Conservation (phyloP, 2,113 vertebrate species). For the Cebidichthys violaceus region DNA sequence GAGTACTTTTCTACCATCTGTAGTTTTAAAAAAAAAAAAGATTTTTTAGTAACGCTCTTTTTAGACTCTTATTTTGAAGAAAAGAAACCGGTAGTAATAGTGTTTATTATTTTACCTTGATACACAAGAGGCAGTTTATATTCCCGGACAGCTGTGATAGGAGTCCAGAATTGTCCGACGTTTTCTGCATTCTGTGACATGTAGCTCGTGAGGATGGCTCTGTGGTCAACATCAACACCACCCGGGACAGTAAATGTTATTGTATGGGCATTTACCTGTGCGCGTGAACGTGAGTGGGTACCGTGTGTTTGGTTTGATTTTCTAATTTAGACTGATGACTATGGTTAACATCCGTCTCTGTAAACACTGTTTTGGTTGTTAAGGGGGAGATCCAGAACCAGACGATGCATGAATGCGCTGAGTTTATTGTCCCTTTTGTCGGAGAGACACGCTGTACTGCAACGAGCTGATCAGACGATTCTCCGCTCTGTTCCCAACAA, state of each 20-base stretch:
- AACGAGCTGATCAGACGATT: constrained; percentile 22
- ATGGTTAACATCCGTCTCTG: not conserved
- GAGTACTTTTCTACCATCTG: too few species aligned
- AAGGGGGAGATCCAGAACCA: not conserved
- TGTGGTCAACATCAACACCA: not conserved
- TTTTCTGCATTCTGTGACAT: too few species aligned
- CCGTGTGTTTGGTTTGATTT: not conserved
- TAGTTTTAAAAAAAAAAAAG: too few species aligned
- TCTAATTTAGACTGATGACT: not conserved
- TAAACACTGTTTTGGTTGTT: not conserved
- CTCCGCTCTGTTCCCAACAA: not conserved
- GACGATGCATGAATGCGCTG: not conserved
- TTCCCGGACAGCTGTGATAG: constrained; percentile 13
- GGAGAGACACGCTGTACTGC: constrained; percentile 7
- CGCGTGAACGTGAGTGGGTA: not conserved
- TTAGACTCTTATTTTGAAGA: too few species aligned
- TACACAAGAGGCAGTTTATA: not conserved
- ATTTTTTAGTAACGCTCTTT: too few species aligned
- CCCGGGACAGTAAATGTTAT: not conserved
- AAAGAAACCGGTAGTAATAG: too few species aligned
- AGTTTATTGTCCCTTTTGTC: too few species aligned
- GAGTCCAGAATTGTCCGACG: too few species aligned
- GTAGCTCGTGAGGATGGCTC: not conserved
- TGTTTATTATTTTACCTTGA: too few species aligned
- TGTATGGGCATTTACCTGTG: not conserved